Base-by-base conservation (phyloP, 2,113 vertebrate genomes). In the Zosterops borbonicus region DNA sequence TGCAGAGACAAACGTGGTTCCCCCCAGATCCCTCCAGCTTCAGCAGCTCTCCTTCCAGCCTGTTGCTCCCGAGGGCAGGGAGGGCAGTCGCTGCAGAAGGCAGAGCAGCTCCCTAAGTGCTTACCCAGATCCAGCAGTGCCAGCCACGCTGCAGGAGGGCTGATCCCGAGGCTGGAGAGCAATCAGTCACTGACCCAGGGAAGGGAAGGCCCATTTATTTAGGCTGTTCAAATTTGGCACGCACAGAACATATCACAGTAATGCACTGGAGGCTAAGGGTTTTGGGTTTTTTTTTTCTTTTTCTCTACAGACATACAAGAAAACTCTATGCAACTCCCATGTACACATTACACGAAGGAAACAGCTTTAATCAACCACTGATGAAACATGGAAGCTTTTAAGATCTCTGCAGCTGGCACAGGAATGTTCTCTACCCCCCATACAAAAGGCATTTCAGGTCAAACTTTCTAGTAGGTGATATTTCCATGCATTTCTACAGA, bases 261-360 rank as follows among this genome's bases (percentile, higher is more conserved):
- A 95, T 0, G 92, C 95, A 97, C 88, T 81, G 83, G 94, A 97
- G 92, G 93, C 94, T 92, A 86, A 78, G 74, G 73, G 84, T 56
- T 92, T 81, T 90, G 46, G 17, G 14, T 59, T 81, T 56, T 64
- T 31, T 31, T 64, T 79, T 83, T 87, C 8, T 87, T 96, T 90
- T 95, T 90, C 80, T 97, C 95, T 96, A 95, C 92, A 96, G 92
- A 97, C 94, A 95, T 93, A 97, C 93, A 97, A 91, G 91, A 95
- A 94, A 92, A 94, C 67, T 94, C 92, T 94, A 93, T 86, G 95
- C 93, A 96, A 97, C 98, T 97, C 97, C 97, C 97, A 98, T 98
- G 98, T 97, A 96, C 93, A 96, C 94, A 89, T 96, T 95, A 96
- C 95, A 97, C 92, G 93, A 96, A 94, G 50, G 86, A 93, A 96